Evolutionary conservation across 2,888 invertebrate genomes (phyloP).

Genomic region (Diarsia mendica): DNA sequence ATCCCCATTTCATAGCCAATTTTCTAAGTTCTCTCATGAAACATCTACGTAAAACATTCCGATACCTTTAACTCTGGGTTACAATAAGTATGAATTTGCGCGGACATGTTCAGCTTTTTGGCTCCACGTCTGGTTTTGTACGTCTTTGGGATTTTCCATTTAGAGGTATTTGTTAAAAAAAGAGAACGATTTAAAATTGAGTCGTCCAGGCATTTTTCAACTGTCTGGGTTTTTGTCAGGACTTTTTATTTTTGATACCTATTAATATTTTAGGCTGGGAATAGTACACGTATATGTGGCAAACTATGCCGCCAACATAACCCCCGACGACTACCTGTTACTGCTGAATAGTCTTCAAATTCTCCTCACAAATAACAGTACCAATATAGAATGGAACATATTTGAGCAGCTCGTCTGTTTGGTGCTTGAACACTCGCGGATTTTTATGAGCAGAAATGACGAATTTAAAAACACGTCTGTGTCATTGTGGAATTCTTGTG

Average conservation of each 20-base stretch:
- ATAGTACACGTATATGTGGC: slow-evolving; percentile 78
- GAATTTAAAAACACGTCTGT: slow-evolving; percentile 66
- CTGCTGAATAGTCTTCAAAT: slow-evolving; percentile 75
- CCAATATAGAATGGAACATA: slow-evolving; percentile 73
- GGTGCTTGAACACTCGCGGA: slow-evolving; percentile 67
- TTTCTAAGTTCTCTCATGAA: no score
- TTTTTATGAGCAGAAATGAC: slow-evolving; percentile 57
- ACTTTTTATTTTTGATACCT: not conserved
- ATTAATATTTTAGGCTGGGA: slow-evolving; percentile 77
- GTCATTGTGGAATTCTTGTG: slow-evolving; percentile 83
- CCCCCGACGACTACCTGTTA: slow-evolving; percentile 71
- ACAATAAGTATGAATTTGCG: not conserved
- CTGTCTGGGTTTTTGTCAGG: not conserved
- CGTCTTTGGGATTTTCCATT: not conserved
- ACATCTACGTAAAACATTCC: no score
- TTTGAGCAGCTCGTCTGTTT: slow-evolving; percentile 74
- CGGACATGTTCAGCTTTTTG: not conserved
- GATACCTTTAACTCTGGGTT: no score
- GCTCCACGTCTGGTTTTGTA: not conserved
- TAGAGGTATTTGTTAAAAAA: not conserved
- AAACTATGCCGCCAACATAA: slow-evolving; percentile 72
- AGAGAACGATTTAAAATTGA: not conserved
- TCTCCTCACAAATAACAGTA: slow-evolving; percentile 71
- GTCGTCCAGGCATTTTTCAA: not conserved
- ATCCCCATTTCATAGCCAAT: no score